Percentiles rank a stretch among this genome's conserved stretches.
These are phyloP conservation scores for Leptopilina syphax DNA, from an alignment of 2,888 invertebrate genomes.

Conservation along the genomic window DNA sequence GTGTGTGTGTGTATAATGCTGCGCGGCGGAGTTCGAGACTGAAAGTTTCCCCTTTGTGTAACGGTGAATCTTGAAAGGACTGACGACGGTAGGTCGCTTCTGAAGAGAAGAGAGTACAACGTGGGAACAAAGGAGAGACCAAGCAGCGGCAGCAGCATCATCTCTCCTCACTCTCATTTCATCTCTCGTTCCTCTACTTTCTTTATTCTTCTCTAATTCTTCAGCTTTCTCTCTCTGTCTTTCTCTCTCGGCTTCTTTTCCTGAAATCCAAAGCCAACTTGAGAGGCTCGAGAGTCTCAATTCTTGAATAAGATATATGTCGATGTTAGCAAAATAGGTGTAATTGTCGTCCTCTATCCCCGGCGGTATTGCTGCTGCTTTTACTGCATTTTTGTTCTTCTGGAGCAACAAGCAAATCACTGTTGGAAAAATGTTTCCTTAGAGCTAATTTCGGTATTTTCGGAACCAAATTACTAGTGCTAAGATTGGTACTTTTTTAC, in stretches of 20 bases:
- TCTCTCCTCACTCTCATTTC: conserved; percentile 47
- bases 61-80: conserved; percentile 67
- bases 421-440: conserved; percentile 16
- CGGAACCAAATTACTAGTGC: no score
- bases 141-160: neutral
- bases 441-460: no score
- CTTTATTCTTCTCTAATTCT: conserved; percentile 38
- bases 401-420: neutral
- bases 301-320: conserved; percentile 19
- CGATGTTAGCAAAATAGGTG: conserved; percentile 39
- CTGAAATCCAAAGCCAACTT: conserved; percentile 45
- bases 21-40: conserved; percentile 48
- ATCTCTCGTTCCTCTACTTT: conserved; percentile 41
- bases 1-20: conserved; percentile 33
- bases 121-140: conserved; percentile 73
- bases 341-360: conserved; percentile 9
- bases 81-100: conserved; percentile 58
- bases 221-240: neutral
- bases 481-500: no score
- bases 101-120: conserved; percentile 59
- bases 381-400: no score
- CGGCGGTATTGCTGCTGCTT: conserved; percentile 2
- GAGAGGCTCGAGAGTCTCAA: neutral
- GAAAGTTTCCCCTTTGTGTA: conserved; percentile 64
- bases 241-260: conserved; percentile 47